phyloP scores from a whole-genome alignment of 2,888 invertebrate genomes.

The Iphiclides podalirius region DNA sequence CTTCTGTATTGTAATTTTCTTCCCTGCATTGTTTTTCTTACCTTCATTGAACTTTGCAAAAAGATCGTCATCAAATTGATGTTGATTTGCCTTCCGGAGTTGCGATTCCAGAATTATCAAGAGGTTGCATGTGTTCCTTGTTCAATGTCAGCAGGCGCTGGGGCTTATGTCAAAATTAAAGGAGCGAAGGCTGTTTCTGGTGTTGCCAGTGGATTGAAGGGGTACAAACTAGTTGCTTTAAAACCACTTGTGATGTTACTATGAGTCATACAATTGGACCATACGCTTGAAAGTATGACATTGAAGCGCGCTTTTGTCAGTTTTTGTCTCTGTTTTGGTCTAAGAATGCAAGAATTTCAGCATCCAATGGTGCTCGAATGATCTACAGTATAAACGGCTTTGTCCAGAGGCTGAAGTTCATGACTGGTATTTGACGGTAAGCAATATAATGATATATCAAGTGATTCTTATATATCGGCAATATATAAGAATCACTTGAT shows the following conservation, averaged over 20 bases:
- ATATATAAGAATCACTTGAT: too few relatives aligned
- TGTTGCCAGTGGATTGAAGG: conserved; percentile 25
- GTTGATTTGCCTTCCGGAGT: too few relatives aligned
- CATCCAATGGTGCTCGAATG: conserved; percentile 27
- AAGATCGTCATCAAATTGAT: too few relatives aligned
- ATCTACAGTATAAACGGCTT: conserved; percentile 26
- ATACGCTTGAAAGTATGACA: conserved; percentile 21
- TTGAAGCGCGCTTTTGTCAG: conserved; percentile 25
- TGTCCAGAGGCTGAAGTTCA: conserved; percentile 29
- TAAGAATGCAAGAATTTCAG: conserved; percentile 24
- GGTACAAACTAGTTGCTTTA: conserved; percentile 27
- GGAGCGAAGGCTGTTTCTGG: conserved; percentile 20
- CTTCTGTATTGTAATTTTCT: too few relatives aligned
- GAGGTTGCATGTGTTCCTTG: too few relatives aligned
- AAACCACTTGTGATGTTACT: conserved; percentile 26
- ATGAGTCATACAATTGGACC: conserved; percentile 28
- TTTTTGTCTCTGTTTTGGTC: conserved; percentile 25
- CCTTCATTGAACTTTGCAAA: too few relatives aligned
- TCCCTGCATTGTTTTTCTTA: too few relatives aligned
- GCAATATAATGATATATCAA: conserved; percentile 26
- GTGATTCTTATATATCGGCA: conserved; percentile 26
- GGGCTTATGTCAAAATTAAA: too few relatives aligned
- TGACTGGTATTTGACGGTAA: conserved; percentile 48
- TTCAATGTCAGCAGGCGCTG: too few relatives aligned
- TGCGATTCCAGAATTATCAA: too few relatives aligned